These are phyloP conservation scores for Platichthys flesus DNA, from an alignment of 2,113 vertebrate species.

Conservation along the genomic window DNA sequence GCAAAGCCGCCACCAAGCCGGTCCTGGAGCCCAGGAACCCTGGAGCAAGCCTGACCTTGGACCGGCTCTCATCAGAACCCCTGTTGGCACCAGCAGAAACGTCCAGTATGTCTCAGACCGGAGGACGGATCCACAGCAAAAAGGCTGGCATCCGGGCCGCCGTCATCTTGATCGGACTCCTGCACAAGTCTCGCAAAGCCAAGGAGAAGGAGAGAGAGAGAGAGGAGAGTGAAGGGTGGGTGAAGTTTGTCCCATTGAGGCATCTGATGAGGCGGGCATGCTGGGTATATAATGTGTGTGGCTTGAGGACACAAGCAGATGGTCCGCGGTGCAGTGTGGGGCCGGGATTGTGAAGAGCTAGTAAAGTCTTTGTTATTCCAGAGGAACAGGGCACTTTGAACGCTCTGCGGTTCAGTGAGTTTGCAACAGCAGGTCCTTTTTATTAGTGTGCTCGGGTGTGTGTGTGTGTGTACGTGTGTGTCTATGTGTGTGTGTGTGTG, in stretches of 20 bases:
- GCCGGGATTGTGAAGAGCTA: background rate
- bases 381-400: constrained; percentile 15
- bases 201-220: constrained; percentile 80
- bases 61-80: constrained; percentile 63
- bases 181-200: constrained; percentile 92
- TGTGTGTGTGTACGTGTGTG: constrained; percentile 13
- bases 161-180: constrained; percentile 93
- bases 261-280: constrained; percentile 4
- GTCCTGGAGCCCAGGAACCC: constrained; percentile 55
- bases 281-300: constrained; percentile 12
- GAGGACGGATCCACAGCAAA: constrained; percentile 84
- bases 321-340: constrained; percentile 36
- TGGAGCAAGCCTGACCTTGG: constrained; percentile 62
- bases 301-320: constrained; percentile 1
- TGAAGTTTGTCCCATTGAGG: constrained; percentile 51
- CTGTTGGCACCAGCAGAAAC: constrained; percentile 57
- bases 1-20: constrained; percentile 53
- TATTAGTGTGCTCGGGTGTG: background rate
- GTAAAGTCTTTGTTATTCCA: constrained; percentile 32
- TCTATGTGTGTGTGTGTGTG: constrained; percentile 8
- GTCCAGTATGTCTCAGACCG: constrained; percentile 85
- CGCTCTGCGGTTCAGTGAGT: constrained; percentile 29
- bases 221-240: constrained; percentile 80
- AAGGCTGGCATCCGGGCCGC: constrained; percentile 93
- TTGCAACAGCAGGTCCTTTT: constrained; percentile 27